Evolutionary conservation across 92 coral and sea anemone species (phyloP).

Genomic region (Micromussa lordhowensis): DNA sequence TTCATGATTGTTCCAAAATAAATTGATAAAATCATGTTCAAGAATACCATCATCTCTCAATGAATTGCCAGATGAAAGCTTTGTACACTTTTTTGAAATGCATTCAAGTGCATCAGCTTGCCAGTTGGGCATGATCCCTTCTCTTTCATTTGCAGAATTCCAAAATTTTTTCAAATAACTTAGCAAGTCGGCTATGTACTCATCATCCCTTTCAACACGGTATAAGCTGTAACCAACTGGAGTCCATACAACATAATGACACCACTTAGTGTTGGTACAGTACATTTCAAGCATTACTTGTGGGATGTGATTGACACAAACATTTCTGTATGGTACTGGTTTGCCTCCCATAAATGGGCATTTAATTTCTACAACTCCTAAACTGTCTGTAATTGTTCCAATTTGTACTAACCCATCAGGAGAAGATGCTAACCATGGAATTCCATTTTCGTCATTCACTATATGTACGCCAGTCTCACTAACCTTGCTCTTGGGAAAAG

Average conservation of each 20-base stretch:
- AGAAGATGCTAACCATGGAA: conserved; percentile 43
- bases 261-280: too few relatives aligned
- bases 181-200: conserved; percentile 25
- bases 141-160: conserved; percentile 14
- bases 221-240: conserved; percentile 56
- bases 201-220: conserved; percentile 62
- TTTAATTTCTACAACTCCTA: too few relatives aligned
- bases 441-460: too few relatives aligned
- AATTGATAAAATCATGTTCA: background rate
- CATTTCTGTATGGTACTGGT: too few relatives aligned
- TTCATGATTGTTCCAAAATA: background rate
- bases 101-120: conserved; percentile 45
- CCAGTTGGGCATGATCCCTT: conserved; percentile 39
- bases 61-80: conserved; percentile 33
- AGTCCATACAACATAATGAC: conserved; percentile 70
- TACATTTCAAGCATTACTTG: too few relatives aligned
- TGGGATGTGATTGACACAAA: too few relatives aligned
- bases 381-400: background rate
- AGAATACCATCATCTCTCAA: conserved; percentile 26
- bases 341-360: too few relatives aligned
- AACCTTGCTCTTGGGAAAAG: too few relatives aligned
- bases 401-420: conserved; percentile 34
- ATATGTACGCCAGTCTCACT: too few relatives aligned
- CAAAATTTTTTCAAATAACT: conserved; percentile 49
- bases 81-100: too few relatives aligned